phyloP scores from a whole-genome alignment of 2,113 vertebrate genomes.

The Alces alces region DNA sequence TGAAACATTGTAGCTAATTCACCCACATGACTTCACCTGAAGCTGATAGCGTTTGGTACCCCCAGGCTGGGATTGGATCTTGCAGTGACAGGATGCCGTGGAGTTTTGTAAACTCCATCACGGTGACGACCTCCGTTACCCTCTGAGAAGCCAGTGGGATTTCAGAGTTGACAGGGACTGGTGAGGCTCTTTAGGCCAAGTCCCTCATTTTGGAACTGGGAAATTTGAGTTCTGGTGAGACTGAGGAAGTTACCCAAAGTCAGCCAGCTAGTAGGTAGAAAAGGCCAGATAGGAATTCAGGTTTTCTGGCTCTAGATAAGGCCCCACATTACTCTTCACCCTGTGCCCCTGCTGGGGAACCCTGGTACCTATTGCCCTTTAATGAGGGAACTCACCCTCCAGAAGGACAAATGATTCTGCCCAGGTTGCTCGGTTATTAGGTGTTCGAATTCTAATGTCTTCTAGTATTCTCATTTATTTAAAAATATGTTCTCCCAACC shows the following conservation, averaged over 20 bases:
- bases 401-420: not conserved
- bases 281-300: not conserved
- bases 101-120: not conserved
- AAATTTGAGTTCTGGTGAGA: not conserved
- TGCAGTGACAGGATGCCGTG: not conserved
- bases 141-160: not conserved
- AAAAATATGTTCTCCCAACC: not conserved
- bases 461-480: not conserved
- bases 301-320: not conserved
- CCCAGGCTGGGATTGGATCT: not conserved
- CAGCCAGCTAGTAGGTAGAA: not conserved
- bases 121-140: not conserved
- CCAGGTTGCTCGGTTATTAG: not conserved
- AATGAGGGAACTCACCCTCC: not conserved
- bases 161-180: not conserved
- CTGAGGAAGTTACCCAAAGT: not conserved
- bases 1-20: not conserved
- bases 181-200: not conserved
- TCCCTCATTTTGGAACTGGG: not conserved
- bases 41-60: not conserved
- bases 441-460: not conserved
- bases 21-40: not conserved
- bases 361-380: not conserved
- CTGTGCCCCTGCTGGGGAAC: not conserved
- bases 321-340: not conserved